Percentiles rank a stretch among this genome's conserved stretches.
These are phyloP conservation scores for Drosophila paulistorum DNA, from an alignment of 1,140 invertebrate species.

Conservation along the genomic window DNA sequence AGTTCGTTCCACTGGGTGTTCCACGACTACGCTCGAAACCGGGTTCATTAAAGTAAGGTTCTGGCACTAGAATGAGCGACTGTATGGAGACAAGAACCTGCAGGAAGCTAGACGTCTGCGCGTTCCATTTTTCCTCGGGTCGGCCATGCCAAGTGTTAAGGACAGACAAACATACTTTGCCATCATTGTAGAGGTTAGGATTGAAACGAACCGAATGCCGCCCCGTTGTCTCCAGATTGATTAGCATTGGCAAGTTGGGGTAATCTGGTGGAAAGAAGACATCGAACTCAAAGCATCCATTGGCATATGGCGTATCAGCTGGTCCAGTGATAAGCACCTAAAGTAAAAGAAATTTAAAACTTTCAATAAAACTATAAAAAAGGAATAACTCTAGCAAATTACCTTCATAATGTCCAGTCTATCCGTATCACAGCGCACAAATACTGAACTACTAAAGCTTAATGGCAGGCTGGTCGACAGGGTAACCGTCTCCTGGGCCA, in stretches of 20 bases:
- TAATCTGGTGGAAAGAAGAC: conserved; percentile 96
- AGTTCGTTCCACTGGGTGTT: conserved; percentile 93
- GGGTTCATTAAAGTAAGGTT: conserved; percentile 99
- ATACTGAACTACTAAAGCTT: conserved; percentile 96
- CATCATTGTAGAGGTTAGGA: conserved; percentile 98
- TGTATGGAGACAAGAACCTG: conserved; percentile 98
- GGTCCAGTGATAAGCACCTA: conserved; percentile 96
- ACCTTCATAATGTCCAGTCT: conserved; percentile 98
- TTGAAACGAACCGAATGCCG: conserved; percentile 97
- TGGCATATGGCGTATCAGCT: conserved; percentile 94
- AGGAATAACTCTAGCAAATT: conserved; percentile 23
- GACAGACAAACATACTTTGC: conserved; percentile 97
- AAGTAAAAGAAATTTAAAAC: conserved; percentile 35
- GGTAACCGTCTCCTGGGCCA: conserved; percentile 98
- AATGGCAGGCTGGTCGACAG: conserved; percentile 96
- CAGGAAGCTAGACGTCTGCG: conserved; percentile 97
- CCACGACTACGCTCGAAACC: conserved; percentile 97
- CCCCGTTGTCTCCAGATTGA: conserved; percentile 97
- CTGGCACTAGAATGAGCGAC: conserved; percentile 96
- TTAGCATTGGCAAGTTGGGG: conserved; percentile 91
- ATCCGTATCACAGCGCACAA: conserved; percentile 97
- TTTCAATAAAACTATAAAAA: too few relatives aligned
- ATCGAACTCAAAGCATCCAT: conserved; percentile 95
- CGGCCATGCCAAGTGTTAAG: conserved; percentile 98
- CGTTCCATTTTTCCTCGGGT: conserved; percentile 99